These are phyloP conservation scores for Ericerus pela DNA, from an alignment of 1,140 invertebrate genomes.

Conservation along the genomic window DNA sequence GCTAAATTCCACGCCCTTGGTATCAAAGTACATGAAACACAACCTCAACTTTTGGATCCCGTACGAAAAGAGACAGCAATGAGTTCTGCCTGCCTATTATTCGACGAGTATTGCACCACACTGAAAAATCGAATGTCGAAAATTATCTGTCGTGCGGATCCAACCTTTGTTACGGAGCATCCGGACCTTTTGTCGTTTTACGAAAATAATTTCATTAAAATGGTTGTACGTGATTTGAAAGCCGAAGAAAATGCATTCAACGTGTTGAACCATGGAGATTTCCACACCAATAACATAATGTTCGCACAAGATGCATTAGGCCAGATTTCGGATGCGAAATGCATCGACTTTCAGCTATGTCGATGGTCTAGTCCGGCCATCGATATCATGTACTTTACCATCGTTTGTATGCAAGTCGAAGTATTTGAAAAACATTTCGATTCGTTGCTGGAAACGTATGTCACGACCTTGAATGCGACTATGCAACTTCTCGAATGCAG, in stretches of 20 bases:
- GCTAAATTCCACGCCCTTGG: not conserved
- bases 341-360: not conserved
- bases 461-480: not conserved
- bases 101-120: too few species aligned
- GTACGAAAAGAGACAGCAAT: too few species aligned
- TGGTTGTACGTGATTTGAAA: too few species aligned
- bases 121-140: too few species aligned
- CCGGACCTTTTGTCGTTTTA: too few species aligned
- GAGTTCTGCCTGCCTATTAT: too few species aligned
- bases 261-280: slow-evolving; percentile 56
- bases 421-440: not conserved
- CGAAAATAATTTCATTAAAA: not conserved
- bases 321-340: slow-evolving; percentile 36
- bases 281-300: slow-evolving; percentile 59
- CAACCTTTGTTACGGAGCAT: too few species aligned
- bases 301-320: slow-evolving; percentile 39
- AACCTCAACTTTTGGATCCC: too few species aligned
- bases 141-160: too few species aligned
- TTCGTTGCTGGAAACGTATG: not conserved
- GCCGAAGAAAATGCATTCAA: slow-evolving; percentile 46
- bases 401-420: not conserved
- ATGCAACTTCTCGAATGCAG: not conserved
- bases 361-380: not conserved
- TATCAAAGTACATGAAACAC: too few species aligned
- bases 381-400: not conserved